Base-by-base conservation (phyloP, 2,888 invertebrate species). In the Caenorhabditis parvicauda region DNA sequence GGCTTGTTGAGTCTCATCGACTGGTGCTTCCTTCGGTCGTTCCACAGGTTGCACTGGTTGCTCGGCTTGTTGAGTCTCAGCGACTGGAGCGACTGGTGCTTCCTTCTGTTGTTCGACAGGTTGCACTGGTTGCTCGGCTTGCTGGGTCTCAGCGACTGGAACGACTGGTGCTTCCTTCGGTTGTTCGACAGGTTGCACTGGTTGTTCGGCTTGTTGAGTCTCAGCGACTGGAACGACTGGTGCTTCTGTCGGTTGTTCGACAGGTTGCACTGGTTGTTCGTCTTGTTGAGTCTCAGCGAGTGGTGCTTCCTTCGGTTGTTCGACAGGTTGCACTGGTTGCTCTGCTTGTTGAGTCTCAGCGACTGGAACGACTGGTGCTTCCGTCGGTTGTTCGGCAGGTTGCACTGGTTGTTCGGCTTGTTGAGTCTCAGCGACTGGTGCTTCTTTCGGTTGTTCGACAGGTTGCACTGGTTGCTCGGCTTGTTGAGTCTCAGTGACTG, bases 301-400 rank as follows among this genome's bases (percentile, higher is more conserved):
- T 58, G 29, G 14, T 32, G 25, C 27, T 22, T 29, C 45, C 39
- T 19, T 19, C 42, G 42, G 5, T 25, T 17, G 12, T 29, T 32
- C 32, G 21, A 24, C 19, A 32, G 32, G 29, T 44, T 46, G 28
- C 17, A 27, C 17, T 51, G 42, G 45, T 29, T 53, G 25, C 24
- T 29, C 29, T 32, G 59, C 21, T 19, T 35, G 44, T 22, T 27
- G 32, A 14, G 35, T 45, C 51, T 58, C 60, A 25, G 22, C 27
- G 12, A 60, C 29, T 38, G 43, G 39, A 35, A 38, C 24, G 17
- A 27, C 17, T 28, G 29, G 44, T 27, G 47, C 58, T 28, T 35
- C 58, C 4, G 19, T 42, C 6, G 29, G 29, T 57, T 19, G 41
- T 42, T 61, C 46, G 17, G 25, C 41, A 22, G 38, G 27, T 25